Percentiles rank a stretch among this genome's conserved stretches.
These are phyloP conservation scores for Otocyon megalotis DNA, from an alignment of 2,113 vertebrate genomes.

Conservation along the genomic window DNA sequence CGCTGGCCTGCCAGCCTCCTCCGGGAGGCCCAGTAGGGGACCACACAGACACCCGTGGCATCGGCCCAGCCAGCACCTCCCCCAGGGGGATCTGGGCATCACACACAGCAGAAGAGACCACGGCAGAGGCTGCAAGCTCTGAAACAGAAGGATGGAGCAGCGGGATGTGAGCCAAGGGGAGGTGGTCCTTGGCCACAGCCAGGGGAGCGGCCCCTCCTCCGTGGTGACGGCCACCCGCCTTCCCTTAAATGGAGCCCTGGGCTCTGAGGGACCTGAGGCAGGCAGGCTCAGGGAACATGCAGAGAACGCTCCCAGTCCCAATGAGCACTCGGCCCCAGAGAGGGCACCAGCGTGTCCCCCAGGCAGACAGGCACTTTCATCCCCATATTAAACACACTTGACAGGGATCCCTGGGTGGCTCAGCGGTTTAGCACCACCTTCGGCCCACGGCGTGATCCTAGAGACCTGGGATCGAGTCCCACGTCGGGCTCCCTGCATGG, in stretches of 20 bases:
- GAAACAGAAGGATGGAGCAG: fast-evolving
- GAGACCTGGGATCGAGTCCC: no score
- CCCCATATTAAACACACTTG: not conserved
- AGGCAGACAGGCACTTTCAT: not conserved
- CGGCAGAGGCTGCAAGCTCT: not conserved
- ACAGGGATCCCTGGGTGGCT: no score
- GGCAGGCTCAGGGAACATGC: no score
- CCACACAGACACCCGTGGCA: fast-evolving
- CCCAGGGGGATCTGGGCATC: not conserved
- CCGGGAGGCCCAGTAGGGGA: not conserved
- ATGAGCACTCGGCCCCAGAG: not conserved
- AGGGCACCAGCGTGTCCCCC: not conserved
- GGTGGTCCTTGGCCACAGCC: not conserved
- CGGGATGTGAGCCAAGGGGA: fast-evolving
- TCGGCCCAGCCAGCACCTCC: no score
- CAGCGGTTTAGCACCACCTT: no score
- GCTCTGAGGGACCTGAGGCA: not conserved
- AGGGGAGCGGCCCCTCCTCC: fast-evolving
- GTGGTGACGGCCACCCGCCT: fast-evolving
- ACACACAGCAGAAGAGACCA: not conserved
- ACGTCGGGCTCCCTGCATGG: no score
- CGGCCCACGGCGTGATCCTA: no score
- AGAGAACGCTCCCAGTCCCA: not conserved
- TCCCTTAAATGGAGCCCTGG: not conserved
- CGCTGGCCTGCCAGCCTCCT: no score